Conservation (phyloP, 1,140 invertebrate genomes). For the Telenomus remus region DNA sequence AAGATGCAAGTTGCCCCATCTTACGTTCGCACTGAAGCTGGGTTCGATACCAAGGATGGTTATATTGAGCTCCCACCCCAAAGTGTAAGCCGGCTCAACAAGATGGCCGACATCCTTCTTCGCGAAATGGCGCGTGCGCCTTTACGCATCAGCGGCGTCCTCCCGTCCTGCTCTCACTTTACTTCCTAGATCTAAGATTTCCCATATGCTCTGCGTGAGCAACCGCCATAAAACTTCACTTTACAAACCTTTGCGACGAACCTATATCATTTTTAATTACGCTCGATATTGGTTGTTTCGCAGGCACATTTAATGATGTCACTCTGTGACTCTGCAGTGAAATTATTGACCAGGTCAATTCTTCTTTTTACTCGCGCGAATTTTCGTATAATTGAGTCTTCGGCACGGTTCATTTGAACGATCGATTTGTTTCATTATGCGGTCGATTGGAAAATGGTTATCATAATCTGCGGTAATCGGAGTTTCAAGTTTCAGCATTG, state of each 20-base stretch:
- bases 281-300: constrained; percentile 2
- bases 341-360: too few relatives aligned
- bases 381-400: constrained; percentile 13
- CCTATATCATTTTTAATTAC: constrained; percentile 26
- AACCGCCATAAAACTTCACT: constrained; percentile 46
- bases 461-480: not conserved
- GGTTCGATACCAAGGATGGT: constrained; percentile 70
- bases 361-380: not conserved
- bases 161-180: constrained; percentile 16
- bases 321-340: too few relatives aligned
- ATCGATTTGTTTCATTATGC: constrained; percentile 4
- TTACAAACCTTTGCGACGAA: constrained; percentile 11
- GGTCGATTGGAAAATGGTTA: constrained; percentile 1
- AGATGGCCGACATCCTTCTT: constrained; percentile 64
- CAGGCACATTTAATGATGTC: too few relatives aligned
- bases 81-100: constrained; percentile 54
- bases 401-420: not conserved
- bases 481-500: not conserved
- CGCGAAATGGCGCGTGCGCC: constrained; percentile 70
- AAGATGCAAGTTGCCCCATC: constrained; percentile 44
- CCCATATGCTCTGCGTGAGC: constrained; percentile 24
- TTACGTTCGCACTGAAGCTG: constrained; percentile 63
- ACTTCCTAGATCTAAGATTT: constrained; percentile 45
- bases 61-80: constrained; percentile 66
- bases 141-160: constrained; percentile 2